phyloP scores from a whole-genome alignment of 2,113 vertebrate genomes.

The Dasyprocta punctata region DNA sequence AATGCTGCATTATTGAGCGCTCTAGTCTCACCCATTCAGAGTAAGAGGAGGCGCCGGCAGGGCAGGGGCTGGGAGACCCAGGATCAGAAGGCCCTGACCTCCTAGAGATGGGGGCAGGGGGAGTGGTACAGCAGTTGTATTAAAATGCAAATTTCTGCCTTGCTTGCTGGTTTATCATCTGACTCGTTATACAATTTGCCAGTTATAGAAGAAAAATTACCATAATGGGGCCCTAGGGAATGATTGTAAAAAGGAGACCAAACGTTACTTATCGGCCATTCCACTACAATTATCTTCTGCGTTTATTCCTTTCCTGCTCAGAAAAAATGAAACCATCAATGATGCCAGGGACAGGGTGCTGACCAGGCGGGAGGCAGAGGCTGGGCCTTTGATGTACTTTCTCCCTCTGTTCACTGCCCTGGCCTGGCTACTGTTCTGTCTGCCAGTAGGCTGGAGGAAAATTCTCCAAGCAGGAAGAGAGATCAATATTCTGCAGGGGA shows the following conservation, averaged over 20 bases:
- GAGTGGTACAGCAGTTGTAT: constrained; percentile 90
- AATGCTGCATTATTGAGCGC: not conserved
- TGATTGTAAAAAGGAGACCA: constrained; percentile 87
- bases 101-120: not conserved
- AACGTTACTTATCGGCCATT: constrained; percentile 85
- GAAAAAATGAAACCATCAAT: constrained; percentile 80
- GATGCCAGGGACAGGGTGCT: constrained; percentile 39
- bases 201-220: constrained; percentile 93
- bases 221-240: constrained; percentile 90
- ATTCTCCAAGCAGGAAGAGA: not conserved
- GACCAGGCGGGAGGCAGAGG: not conserved
- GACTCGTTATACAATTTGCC: constrained; percentile 91
- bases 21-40: not conserved
- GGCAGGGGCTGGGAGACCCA: not conserved
- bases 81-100: constrained; percentile 66
- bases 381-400: not conserved
- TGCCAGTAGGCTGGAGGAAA: not conserved
- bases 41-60: not conserved
- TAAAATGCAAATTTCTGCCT: constrained; percentile 95
- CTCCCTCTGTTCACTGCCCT: not conserved
- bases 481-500: no score
- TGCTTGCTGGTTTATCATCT: constrained; percentile 92
- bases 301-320: constrained; percentile 80
- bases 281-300: constrained; percentile 84
- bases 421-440: not conserved